Percentiles rank a stretch among this genome's conserved stretches.
Evolutionary conservation across 2,888 invertebrate genomes (phyloP).

Genomic region (Protonemura montana): DNA sequence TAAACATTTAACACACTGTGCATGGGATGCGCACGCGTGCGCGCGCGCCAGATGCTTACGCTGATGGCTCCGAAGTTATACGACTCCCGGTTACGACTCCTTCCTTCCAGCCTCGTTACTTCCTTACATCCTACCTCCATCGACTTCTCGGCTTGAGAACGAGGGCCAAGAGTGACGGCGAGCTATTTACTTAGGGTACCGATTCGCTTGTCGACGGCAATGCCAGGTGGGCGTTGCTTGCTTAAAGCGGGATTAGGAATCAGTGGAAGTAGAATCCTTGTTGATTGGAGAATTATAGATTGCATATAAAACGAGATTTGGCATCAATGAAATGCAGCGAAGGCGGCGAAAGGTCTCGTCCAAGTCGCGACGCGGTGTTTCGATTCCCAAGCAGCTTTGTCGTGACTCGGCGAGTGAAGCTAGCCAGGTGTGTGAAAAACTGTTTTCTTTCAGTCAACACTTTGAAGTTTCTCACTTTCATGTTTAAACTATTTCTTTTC

Average conservation of each 20-base stretch:
- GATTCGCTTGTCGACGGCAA: neutral
- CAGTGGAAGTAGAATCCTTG: neutral
- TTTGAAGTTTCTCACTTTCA: constrained; percentile 1
- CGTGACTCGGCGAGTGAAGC: neutral
- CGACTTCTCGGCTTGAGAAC: neutral
- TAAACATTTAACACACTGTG: constrained; percentile 33
- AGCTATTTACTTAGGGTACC: neutral
- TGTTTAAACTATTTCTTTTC: constrained; percentile 14
- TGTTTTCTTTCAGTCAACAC: neutral
- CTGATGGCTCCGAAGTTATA: neutral
- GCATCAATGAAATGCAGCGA: neutral
- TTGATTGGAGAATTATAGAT: neutral
- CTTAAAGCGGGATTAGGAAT: neutral
- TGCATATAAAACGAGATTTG: neutral
- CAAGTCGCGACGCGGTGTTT: neutral
- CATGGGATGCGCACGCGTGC: neutral
- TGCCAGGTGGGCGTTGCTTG: neutral
- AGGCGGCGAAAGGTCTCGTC: neutral
- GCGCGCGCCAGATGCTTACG: neutral
- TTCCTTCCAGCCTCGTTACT: neutral
- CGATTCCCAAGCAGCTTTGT: neutral
- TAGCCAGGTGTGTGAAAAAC: neutral
- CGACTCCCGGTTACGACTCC: neutral
- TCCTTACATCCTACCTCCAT: neutral
- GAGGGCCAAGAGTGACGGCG: neutral